Base-by-base conservation (phyloP, 2,797 vertebrate species). In the Poecilia wingei region DNA sequence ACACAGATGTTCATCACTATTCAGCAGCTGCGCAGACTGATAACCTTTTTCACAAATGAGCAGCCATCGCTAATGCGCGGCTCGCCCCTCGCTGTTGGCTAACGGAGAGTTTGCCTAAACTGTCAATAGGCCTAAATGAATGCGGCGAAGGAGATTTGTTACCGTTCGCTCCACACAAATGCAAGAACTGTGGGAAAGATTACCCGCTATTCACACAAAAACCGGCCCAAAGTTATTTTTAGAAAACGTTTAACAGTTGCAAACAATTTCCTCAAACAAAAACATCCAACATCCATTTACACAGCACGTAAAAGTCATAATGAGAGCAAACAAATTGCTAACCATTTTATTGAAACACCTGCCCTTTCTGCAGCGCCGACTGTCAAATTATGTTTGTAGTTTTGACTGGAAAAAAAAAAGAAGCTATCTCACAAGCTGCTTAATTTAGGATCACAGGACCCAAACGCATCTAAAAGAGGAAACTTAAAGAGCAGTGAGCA, bases 1-100 rank as follows among this genome's bases (percentile, higher is more conserved):
- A 33, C 57, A 13, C 86, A 84, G 86, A 79, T 80, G 86, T 79
- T 87, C 83, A 88, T 93, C 72, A 66, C 73, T 91, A 91, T 91
- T 87, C 86, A 91, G 6, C 1, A 64, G 80, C 64, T 46, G 49
- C 74, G 25, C 36, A 74, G 75, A 73, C 64, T 28, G 47, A 80
- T 86, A 87, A 87, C 81, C 82, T 55, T 71, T 74, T 78, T 82
- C 71, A 53, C 68, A 86, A 79, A 76, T 61, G 69, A 70, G 72
- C 79, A 72, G 36, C 51, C 76, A 76, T 45, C 3, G 16, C 73
- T 75, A 82, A 87, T 43, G 83, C 31, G 14, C 0, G 3, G 45
- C 73, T 47, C 25, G 53, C 20, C 22, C 75, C 16, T 28, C 6
- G 33, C 72, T 43, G 45, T 64, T 49, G 72, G 43, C 61, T 41